Evolutionary conservation across 2,888 invertebrate species (phyloP), one percentile per base, ranked within the genome.

Genomic region (Anodontia alba): DNA sequence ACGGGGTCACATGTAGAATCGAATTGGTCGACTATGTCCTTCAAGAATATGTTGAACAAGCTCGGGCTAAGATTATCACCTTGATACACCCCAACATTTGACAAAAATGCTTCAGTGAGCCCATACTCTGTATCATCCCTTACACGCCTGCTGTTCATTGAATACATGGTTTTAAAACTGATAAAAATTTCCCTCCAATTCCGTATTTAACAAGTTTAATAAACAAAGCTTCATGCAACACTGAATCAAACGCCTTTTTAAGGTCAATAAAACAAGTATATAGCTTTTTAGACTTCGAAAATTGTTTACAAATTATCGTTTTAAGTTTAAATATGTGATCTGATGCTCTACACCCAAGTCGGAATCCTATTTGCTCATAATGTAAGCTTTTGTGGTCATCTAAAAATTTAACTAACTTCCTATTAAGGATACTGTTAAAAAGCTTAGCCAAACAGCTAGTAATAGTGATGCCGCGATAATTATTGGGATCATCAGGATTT

Each of bases 371-470:
- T 57, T 57, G 57, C 29, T 57, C 57, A 23, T 26, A 17, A 29
- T 57, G 3, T 26, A 57, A 57, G 57, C 26, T 26, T 57, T 26
- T 57, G 8, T 57, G 57, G 57, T 57, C 57, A 57, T 29, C 29
- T 29, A 57, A 29, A 57, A 57, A 57, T 23, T 57, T 57, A 26
- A 57, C 57, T 49, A 49, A 49, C 49, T 20, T 57, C 29, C 8
- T 57, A 57, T 57, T 57, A 57, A 26, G 57, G 29, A 57, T 57
- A 29, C 57, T 57, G 29, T 57, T 57, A 17, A 57, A 57, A 57
- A 57, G 57, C 17, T 57, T 26, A 57, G 29, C 57, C 17, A 57
- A 57, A 29, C 57, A 57, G 8, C 57, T 57, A 26, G 57, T 57
- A 26, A 26, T 57, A 20, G 57, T 26, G 10, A 57, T 57, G 57